Conservation (phyloP, 2,113 vertebrate species). For the Opisthocomus hoazin region DNA sequence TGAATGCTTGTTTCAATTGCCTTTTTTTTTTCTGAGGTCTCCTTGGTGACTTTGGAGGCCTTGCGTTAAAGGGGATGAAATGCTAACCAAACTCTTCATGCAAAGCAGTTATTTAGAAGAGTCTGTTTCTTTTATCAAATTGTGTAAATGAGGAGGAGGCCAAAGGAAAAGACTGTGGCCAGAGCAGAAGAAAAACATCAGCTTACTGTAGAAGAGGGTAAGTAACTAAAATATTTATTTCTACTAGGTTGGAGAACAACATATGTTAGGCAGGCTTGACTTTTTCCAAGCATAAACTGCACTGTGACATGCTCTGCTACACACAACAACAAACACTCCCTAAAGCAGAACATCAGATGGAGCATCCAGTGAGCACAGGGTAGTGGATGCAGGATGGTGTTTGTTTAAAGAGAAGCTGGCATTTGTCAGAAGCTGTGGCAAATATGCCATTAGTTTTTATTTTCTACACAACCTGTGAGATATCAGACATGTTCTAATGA, state of each 20-base stretch:
- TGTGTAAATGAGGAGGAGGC: background rate
- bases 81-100: background rate
- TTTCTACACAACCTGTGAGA: background rate
- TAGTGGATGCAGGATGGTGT: background rate
- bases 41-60: background rate
- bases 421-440: background rate
- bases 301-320: background rate
- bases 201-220: background rate
- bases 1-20: background rate
- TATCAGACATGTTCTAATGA: conserved; percentile 25
- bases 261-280: background rate
- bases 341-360: conserved; percentile 22
- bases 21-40: background rate
- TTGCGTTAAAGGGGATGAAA: background rate
- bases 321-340: background rate
- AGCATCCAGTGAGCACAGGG: background rate
- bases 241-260: background rate
- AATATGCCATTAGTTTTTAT: conserved; percentile 16
- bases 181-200: background rate
- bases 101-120: background rate
- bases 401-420: conserved; percentile 8
- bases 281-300: background rate
- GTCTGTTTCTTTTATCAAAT: background rate
- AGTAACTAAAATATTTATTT: conserved; percentile 32
- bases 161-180: background rate